Base-by-base conservation (phyloP, 2,797 vertebrate genomes). In the Vireo griseus region DNA sequence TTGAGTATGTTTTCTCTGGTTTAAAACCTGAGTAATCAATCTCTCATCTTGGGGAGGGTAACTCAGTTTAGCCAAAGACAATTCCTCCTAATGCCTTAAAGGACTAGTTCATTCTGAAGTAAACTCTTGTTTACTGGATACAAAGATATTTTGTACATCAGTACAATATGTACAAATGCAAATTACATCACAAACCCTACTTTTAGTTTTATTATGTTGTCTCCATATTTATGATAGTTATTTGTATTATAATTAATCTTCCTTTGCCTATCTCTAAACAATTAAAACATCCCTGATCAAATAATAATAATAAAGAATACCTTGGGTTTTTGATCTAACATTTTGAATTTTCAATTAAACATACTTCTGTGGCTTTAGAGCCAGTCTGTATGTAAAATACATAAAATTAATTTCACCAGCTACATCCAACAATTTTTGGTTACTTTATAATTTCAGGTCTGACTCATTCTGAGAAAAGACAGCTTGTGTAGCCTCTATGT, bases 381-480 rank as follows among this genome's bases (percentile, higher is more conserved):
- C 24, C 51, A 72, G 47, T 57, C 66, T 74, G 29, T 65, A 77
- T 6, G 9, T 61, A 86, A 92, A 81, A 94, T 52, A 79, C 5
- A 62, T 52, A 67, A 87, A 87, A 48, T 10, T 25, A 63, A 92
- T 81, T 54, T 57, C 37, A 92, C 13, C 31, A 87, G 86, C 50
- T 86, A 94, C 29, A 77, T 73, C 29, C 22, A 68, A 51, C 9
- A 71, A n/a, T 80, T 74, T 86, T 65, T 83, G 22, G 37, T 75
- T 74, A 92, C 18, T 87, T 75, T 72, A 8, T 90, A 89, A 94
- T 89, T 87, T 81, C 80, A 96, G 73, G 84, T 95, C 72, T 57
- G 62, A 63, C 76, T 65, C 67, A 81, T 83, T 96, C 90, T 84
- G 50, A 88, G 68, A 82, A 54, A 91, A 86, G 58, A 66, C 16